Conservation (phyloP, 1,140 invertebrate genomes). For the Drosophila mojavensis region DNA sequence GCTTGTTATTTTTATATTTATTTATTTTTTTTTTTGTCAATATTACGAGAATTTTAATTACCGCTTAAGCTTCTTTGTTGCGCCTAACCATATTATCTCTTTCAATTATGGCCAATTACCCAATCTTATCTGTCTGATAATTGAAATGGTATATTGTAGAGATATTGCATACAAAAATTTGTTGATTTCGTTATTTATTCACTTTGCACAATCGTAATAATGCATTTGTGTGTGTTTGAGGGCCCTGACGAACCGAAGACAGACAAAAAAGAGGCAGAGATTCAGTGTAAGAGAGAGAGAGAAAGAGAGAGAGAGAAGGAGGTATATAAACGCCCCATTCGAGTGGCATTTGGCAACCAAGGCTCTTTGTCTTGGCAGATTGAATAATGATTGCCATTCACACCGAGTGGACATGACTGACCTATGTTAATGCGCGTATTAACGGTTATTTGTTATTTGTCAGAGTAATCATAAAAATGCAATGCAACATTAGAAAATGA, state of each 20-base stretch:
- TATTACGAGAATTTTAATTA: neutral
- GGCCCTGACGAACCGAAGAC: neutral
- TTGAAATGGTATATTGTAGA: conserved; percentile 1
- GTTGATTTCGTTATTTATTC: conserved; percentile 6
- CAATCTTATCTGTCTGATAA: conserved; percentile 13
- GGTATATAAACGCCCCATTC: conserved; percentile 23
- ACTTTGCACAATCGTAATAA: conserved; percentile 4
- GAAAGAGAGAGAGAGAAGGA: neutral
- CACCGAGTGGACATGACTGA: conserved; percentile 45
- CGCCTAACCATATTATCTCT: neutral
- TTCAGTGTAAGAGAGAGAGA: neutral
- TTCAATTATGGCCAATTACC: conserved; percentile 5
- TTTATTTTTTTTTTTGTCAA: neutral
- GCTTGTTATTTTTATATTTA: too few relatives aligned
- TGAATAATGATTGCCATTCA: conserved; percentile 55
- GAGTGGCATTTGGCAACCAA: conserved; percentile 53
- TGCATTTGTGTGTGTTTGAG: conserved; percentile 12
- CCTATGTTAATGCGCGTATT: conserved; percentile 56
- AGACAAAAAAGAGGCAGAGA: neutral
- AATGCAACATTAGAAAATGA: conserved; percentile 25
- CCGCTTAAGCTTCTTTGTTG: neutral
- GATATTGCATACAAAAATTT: conserved; percentile 4
- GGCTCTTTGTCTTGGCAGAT: conserved; percentile 50
- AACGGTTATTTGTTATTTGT: conserved; percentile 62
- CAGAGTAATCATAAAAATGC: conserved; percentile 45